phyloP scores from a whole-genome alignment of 2,113 vertebrate genomes.

The Rhynchomys soricoides region DNA sequence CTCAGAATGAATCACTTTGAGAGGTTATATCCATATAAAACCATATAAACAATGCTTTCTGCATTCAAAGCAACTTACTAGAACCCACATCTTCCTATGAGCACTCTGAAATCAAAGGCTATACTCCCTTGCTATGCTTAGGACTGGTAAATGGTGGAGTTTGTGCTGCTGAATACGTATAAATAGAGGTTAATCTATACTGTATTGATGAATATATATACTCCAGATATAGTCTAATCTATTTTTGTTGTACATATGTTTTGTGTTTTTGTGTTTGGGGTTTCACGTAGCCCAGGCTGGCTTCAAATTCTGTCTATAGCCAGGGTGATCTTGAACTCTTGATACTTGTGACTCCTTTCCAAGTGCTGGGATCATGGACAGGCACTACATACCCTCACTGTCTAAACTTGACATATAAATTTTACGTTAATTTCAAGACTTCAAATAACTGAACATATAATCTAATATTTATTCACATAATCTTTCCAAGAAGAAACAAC shows the following conservation, averaged over 20 bases:
- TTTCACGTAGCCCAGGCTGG: neutral
- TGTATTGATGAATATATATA: neutral
- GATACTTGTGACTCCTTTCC: neutral
- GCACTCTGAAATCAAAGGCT: neutral
- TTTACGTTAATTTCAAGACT: slow-evolving; percentile 47
- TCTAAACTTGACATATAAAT: neutral
- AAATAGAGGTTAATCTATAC: neutral
- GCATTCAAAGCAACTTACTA: slow-evolving; percentile 9
- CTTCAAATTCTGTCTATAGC: neutral
- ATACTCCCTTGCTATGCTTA: neutral
- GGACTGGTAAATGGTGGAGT: neutral
- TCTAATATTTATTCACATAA: slow-evolving; percentile 42
- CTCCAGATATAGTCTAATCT: neutral
- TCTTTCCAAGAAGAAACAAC: slow-evolving; percentile 40
- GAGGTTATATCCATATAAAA: slow-evolving; percentile 32
- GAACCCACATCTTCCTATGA: neutral
- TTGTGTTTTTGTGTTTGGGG: neutral
- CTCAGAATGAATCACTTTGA: neutral
- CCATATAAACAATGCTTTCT: neutral
- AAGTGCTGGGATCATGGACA: neutral
- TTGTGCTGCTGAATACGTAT: neutral
- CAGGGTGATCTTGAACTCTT: neutral
- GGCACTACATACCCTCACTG: neutral
- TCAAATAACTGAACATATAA: slow-evolving; percentile 12
- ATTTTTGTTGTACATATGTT: neutral